These are phyloP conservation scores for Cremastinae sp. DNA, from an alignment of 2,888 invertebrate species.

Conservation along the genomic window DNA sequence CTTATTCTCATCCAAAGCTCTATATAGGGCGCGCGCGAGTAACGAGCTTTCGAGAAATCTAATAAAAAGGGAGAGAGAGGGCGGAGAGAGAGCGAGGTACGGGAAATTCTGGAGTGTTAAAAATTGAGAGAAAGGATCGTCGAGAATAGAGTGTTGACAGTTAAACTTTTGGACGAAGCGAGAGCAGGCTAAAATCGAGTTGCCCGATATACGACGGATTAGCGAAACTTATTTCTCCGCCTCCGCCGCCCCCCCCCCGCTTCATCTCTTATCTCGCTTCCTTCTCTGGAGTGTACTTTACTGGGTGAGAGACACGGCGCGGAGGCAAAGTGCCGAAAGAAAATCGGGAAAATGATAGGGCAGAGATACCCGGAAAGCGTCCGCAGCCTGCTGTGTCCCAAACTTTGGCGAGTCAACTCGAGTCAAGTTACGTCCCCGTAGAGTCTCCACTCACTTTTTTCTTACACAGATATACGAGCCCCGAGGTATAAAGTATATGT, in stretches of 20 bases:
- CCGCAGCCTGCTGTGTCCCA: neutral
- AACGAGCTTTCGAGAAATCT: conserved; percentile 30
- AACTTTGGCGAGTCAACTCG: no score
- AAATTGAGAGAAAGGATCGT: neutral
- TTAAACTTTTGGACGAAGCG: conserved; percentile 6
- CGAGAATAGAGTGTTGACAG: neutral
- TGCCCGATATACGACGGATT: conserved; percentile 56
- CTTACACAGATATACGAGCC: neutral
- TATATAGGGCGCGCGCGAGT: neutral
- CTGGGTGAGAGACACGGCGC: conserved; percentile 1
- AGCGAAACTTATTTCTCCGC: conserved; percentile 45
- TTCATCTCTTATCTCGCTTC: neutral
- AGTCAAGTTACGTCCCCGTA: neutral
- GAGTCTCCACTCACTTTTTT: neutral
- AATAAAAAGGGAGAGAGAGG: neutral
- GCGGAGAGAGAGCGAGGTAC: no score
- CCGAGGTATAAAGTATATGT: neutral
- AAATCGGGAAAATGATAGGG: conserved; percentile 13
- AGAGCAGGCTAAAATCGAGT: conserved; percentile 43
- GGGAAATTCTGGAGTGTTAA: conserved; percentile 13
- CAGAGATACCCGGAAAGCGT: conserved; percentile 5
- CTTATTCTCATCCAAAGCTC: neutral
- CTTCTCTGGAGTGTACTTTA: neutral
- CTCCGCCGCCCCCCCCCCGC: neutral
- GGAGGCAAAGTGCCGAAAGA: conserved; percentile 34